Evolutionary conservation across 2,797 vertebrate species (phyloP), one percentile per base, ranked within the genome.

Genomic region (Chaetodon trifasciatus): DNA sequence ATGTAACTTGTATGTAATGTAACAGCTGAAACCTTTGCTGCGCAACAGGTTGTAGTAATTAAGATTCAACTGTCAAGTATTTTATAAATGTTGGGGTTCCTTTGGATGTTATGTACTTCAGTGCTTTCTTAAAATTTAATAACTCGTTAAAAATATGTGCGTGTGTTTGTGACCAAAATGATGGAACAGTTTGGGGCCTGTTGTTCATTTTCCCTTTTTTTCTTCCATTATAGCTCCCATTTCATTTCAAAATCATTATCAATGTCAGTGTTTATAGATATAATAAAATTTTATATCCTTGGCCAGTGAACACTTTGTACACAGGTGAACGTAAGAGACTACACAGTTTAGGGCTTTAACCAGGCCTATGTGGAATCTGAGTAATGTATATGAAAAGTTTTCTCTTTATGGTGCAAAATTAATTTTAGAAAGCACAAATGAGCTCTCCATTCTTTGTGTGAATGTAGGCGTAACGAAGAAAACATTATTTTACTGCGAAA

Each of bases 381-480:
- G 12, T 2, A 21, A 53, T 42, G 44, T 49, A 21, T 62, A 21
- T 46, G 23, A 12, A 6, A 28, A 39, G 28, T 2, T 75, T 49
- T 70, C 42, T 42, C 39, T 28, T 76, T 55, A 16, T 60, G 6
- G 15, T 60, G 16, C 19, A 46, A 57, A 68, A 61, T 56, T 4
- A 9, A 72, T 63, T 71, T n/a, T 11, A 53, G 76, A 52, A 76
- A 69, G 8, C 19, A 58, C 21, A 72, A 70, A 58, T 32, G 0
- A 15, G 37, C 52, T 78, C 10, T 19, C 3, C 1, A 8, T 24
- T 72, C 10, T 70, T 60, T 37, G 3, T 11, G 17, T 44, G 46
- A 73, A 60, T 47, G 64, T 24, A 79, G 64, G 44, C 65, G 46
- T 28, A 17, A 56, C 24, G 50, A n/a, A 35, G 16, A 65, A 61